Evolutionary conservation across 2,797 vertebrate genomes (phyloP), one percentile per base, ranked within the genome.

Genomic region (Peromyscus aztecus): DNA sequence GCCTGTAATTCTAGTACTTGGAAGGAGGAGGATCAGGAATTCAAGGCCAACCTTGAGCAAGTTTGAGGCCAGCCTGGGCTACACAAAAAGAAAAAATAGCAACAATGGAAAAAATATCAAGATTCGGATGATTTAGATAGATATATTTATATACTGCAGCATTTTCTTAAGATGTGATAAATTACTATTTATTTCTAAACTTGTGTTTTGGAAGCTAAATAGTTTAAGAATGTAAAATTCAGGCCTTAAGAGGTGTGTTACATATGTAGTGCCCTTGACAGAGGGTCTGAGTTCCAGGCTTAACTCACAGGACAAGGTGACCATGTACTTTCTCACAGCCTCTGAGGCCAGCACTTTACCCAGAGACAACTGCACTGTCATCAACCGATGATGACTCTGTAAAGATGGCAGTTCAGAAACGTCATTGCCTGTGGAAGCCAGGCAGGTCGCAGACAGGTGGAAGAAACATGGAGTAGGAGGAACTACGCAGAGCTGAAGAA

Each of bases 121-220:
- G 40, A 46, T 12, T 19, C 0, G 2, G 24, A 63, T 81, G 61
- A 65, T 37, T 63, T 67, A 55, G 55, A 19, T 40, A 27, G 11
- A 55, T 84, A 91, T 90, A 80, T 82, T 61, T 85, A 88, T 81
- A 1, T 13, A 37, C 2, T 87, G 76, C 17, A 5, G 1, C 57
- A 49, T 59, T 91, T 52, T 1, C 90, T 17, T n/a, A 37, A 71
- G 16, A 89, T 57, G 77, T 71, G 37, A 29, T 40, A 82, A 63
- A 94, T 82, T 52, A 63, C 55, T 78, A 78, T 81, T 96, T 96
- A 49, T 75, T 90, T 97, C 89, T 88, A 90, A 94, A 75, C 19
- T 10, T 73, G 4, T n/a, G 6, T 78, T 80, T 65, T 59, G 4
- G 71, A 87, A 85, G 82, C 17, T 86, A 65, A 76, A 52, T 43